These are phyloP conservation scores for Drosophila teissieri DNA, from an alignment of 1,140 invertebrate genomes.

Conservation along the genomic window DNA sequence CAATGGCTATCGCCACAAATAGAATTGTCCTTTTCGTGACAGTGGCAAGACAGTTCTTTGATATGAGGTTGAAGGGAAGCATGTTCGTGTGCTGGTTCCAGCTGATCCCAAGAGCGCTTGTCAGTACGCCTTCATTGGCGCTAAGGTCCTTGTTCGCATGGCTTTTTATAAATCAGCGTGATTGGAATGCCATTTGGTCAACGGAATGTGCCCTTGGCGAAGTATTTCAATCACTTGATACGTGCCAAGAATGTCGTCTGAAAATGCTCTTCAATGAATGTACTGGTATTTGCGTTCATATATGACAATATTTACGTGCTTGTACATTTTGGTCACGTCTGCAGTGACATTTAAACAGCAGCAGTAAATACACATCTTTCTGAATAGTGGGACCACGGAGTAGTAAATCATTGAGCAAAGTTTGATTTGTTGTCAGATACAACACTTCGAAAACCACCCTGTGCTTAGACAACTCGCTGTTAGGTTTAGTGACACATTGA, in stretches of 20 bases:
- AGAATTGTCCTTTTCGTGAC: too few species aligned
- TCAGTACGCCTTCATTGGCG: too few species aligned
- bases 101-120: too few species aligned
- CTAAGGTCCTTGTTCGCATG: too few species aligned
- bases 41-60: too few species aligned
- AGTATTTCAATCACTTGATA: conserved; percentile 32
- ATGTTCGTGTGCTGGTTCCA: too few species aligned
- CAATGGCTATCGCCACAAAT: too few species aligned
- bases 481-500: too few species aligned
- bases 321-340: neutral
- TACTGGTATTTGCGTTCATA: conserved; percentile 68
- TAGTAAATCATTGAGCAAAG: neutral
- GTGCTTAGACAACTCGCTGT: too few species aligned
- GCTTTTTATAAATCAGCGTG: too few species aligned
- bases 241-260: conserved; percentile 42
- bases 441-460: too few species aligned
- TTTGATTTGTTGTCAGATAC: neutral
- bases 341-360: neutral
- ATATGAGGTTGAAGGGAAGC: too few species aligned
- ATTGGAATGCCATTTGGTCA: conserved; percentile 17
- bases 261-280: conserved; percentile 83
- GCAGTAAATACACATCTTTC: neutral
- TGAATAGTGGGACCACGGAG: neutral
- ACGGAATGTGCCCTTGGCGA: neutral
- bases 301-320: neutral